These are phyloP conservation scores for Diploscapter pachys DNA, from an alignment of 1,140 invertebrate genomes.

Conservation along the genomic window DNA sequence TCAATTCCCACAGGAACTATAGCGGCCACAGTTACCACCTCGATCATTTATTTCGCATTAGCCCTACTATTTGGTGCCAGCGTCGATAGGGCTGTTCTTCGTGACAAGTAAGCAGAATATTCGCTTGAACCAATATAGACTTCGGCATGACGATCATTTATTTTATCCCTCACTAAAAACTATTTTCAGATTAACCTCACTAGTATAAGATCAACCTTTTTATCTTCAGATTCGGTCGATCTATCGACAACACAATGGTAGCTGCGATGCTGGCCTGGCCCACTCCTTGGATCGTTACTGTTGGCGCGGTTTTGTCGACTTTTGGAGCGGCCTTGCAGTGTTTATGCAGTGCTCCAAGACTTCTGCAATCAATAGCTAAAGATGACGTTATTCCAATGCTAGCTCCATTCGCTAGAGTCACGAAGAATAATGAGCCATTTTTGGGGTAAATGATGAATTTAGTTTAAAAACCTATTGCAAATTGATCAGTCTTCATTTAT, in stretches of 20 bases:
- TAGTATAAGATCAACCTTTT: too few relatives aligned
- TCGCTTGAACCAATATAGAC: conserved; percentile 6
- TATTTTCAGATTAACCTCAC: too few relatives aligned
- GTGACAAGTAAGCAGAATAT: conserved; percentile 78
- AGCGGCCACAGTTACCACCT: conserved; percentile 90
- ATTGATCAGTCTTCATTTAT: not conserved
- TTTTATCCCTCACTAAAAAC: too few relatives aligned
- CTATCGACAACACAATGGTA: conserved; percentile 73
- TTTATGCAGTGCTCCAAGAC: conserved; percentile 77
- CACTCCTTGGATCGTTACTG: conserved; percentile 92
- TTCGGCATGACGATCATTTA: too few relatives aligned
- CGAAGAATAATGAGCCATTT: conserved; percentile 90
- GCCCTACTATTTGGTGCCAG: conserved; percentile 90
- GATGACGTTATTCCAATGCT: conserved; percentile 96
- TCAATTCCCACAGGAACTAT: conserved; percentile 96
- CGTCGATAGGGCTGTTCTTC: conserved; percentile 84
- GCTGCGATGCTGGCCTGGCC: conserved; percentile 98
- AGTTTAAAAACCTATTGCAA: not conserved
- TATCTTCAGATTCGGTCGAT: conserved; percentile 48
- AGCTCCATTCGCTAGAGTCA: conserved; percentile 82
- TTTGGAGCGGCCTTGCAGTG: conserved; percentile 94
- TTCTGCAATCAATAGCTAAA: conserved; percentile 88
- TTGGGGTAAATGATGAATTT: conserved; percentile 63
- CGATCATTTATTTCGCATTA: conserved; percentile 81
- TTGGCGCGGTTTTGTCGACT: conserved; percentile 94